Conservation (phyloP, 2,113 vertebrate genomes). For the Tachysurus fulvidraco region DNA sequence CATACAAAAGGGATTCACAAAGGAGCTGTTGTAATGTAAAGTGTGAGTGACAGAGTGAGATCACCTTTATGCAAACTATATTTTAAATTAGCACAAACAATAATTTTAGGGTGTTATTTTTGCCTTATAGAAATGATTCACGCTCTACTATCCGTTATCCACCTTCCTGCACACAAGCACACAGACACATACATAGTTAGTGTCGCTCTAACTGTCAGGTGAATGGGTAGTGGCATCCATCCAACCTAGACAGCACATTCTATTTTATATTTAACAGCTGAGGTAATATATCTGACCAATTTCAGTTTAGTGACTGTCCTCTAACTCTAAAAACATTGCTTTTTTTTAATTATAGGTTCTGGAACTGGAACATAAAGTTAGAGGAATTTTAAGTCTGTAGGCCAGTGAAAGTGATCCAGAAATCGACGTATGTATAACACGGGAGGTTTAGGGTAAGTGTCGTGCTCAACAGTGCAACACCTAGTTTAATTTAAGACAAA, state of each 20-base stretch:
- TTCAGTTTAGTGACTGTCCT: not conserved
- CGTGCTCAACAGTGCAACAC: not conserved
- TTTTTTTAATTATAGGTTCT: not conserved
- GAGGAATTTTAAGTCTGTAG: not conserved
- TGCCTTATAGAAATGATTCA: not conserved
- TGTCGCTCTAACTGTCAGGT: not conserved
- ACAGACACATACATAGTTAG: not conserved
- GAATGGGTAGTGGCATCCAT: not conserved
- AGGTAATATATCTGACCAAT: not conserved
- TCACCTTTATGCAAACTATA: not conserved
- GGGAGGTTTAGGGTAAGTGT: not conserved
- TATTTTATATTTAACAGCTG: not conserved
- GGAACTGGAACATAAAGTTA: not conserved
- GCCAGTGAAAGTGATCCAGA: not conserved
- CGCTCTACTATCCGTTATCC: not conserved
- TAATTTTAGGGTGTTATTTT: not conserved
- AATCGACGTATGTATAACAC: not conserved
- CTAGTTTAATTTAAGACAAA: not conserved
- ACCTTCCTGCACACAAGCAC: not conserved
- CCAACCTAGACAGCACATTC: not conserved
- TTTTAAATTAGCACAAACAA: not conserved
- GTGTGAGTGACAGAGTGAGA: not conserved
- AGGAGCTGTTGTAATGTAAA: conserved; percentile 5
- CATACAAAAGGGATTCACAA: not conserved
- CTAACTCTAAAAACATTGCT: not conserved